phyloP scores from a whole-genome alignment of 1,140 invertebrate genomes.

The Drosophila grimshawi region DNA sequence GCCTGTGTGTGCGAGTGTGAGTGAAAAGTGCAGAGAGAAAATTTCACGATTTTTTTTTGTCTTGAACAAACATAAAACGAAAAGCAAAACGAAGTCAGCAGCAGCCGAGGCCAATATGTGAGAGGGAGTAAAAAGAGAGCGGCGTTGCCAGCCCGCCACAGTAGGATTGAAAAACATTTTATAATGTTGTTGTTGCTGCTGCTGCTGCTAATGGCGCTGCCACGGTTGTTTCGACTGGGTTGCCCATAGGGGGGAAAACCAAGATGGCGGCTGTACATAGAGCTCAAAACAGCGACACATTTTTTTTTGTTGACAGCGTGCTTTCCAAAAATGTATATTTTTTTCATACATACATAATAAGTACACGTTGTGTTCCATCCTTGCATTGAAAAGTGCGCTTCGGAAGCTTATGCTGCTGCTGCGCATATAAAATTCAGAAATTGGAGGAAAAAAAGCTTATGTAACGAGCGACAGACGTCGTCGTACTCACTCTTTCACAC shows the following conservation, averaged over 20 bases:
- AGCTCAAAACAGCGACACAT: constrained; percentile 57
- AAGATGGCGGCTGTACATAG: constrained; percentile 71
- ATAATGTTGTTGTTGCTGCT: constrained; percentile 48
- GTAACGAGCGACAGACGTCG: constrained; percentile 47
- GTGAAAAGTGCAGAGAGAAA: constrained; percentile 79
- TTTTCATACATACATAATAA: constrained; percentile 5
- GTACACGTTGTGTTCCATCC: constrained; percentile 15
- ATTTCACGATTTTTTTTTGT: constrained; percentile 67
- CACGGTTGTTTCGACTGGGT: constrained; percentile 31
- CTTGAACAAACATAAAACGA: constrained; percentile 79
- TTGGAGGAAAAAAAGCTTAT: constrained; percentile 72
- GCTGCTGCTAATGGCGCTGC: constrained; percentile 28
- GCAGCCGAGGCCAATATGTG: constrained; percentile 51
- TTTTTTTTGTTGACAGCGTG: constrained; percentile 34
- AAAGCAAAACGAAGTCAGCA: constrained; percentile 59
- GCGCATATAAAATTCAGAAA: constrained; percentile 37
- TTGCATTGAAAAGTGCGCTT: constrained; percentile 27
- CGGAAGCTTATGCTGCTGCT: constrained; percentile 37
- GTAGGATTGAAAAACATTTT: constrained; percentile 71
- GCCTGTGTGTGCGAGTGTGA: constrained; percentile 46
- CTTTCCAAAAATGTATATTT: constrained; percentile 29
- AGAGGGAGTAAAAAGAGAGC: constrained; percentile 72
- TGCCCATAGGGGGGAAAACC: constrained; percentile 65
- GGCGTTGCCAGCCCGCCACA: constrained; percentile 41
- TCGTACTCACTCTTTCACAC: constrained; percentile 40